Percentiles rank a stretch among this genome's conserved stretches.
phyloP scores from a whole-genome alignment of 1,140 invertebrate genomes.

The Oryctes rhinoceros region DNA sequence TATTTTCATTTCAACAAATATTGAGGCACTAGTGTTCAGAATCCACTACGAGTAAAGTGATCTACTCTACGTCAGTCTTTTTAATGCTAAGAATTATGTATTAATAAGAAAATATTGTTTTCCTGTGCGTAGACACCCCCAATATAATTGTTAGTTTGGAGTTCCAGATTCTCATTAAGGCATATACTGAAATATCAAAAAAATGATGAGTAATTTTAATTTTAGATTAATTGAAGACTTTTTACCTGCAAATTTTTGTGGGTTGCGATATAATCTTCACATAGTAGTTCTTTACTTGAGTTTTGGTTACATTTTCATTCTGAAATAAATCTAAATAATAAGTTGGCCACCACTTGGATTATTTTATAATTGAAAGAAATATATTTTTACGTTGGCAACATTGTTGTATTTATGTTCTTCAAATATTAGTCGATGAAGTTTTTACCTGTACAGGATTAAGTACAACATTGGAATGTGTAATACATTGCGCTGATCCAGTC shows the following conservation, averaged over 20 bases:
- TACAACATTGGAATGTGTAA: constrained; percentile 36
- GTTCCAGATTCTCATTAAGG: constrained; percentile 23
- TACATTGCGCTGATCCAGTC: constrained; percentile 29
- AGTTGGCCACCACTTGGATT: too few relatives aligned
- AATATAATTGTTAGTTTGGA: constrained; percentile 21
- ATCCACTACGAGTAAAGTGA: neutral
- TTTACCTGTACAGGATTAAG: constrained; percentile 16
- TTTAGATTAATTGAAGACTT: neutral
- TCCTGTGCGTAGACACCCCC: constrained; percentile 29
- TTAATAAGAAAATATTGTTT: constrained; percentile 33
- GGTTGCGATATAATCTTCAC: constrained; percentile 38
- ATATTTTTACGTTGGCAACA: too few relatives aligned
- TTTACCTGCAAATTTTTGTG: constrained; percentile 37
- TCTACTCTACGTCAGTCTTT: constrained; percentile 13
- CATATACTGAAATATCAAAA: constrained; percentile 14
- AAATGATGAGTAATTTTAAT: neutral
- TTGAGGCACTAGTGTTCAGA: constrained; percentile 10
- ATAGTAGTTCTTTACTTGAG: constrained; percentile 31
- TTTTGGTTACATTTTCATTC: constrained; percentile 10
- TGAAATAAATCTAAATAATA: neutral
- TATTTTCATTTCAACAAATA: neutral
- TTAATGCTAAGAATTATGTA: constrained; percentile 24
- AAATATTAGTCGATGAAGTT: neutral
- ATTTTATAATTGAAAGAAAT: too few relatives aligned
- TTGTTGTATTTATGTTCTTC: neutral